A percentile compares a stretch with the other conserved stretches of the same genome.
Evolutionary conservation across 2,113 vertebrate genomes (phyloP).

Genomic region (Poecile atricapillus): DNA sequence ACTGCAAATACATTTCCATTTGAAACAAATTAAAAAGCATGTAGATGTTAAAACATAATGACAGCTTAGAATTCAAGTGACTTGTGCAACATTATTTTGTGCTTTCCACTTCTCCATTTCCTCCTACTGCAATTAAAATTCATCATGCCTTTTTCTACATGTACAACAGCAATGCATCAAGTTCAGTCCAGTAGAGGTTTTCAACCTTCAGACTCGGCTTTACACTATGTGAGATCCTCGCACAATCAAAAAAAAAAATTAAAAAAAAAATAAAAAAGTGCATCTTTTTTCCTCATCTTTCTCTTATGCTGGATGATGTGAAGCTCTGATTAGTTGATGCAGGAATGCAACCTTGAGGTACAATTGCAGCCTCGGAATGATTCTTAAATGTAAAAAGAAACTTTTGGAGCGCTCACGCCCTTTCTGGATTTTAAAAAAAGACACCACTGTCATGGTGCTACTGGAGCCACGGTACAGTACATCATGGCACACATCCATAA

Average conservation of each 20-base stretch:
- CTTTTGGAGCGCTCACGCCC: not conserved
- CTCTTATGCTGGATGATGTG: constrained; percentile 6
- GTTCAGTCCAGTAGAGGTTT: constrained; percentile 21
- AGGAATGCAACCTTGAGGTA: constrained; percentile 50
- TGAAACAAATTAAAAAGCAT: constrained; percentile 55
- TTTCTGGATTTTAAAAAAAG: constrained; percentile 49
- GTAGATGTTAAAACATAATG: constrained; percentile 49
- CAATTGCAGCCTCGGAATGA: constrained; percentile 33
- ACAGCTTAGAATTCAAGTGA: constrained; percentile 63
- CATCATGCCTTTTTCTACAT: constrained; percentile 28
- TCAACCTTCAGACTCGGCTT: constrained; percentile 1
- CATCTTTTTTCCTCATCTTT: constrained; percentile 32
- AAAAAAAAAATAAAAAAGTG: not conserved
- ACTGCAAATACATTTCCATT: constrained; percentile 10
- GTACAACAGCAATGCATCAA: constrained; percentile 15
- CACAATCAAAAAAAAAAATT: not conserved
- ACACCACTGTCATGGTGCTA: constrained; percentile 25
- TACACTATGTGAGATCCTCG: not conserved
- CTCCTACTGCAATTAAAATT: constrained; percentile 43
- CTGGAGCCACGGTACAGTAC: constrained; percentile 61
- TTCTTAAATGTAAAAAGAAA: constrained; percentile 56
- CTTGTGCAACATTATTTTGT: constrained; percentile 71
- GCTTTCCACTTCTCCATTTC: constrained; percentile 60
- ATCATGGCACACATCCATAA: constrained; percentile 61
- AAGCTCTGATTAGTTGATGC: constrained; percentile 40